Conservation (phyloP, 2,113 vertebrate genomes). For the Oncorhynchus nerka region DNA sequence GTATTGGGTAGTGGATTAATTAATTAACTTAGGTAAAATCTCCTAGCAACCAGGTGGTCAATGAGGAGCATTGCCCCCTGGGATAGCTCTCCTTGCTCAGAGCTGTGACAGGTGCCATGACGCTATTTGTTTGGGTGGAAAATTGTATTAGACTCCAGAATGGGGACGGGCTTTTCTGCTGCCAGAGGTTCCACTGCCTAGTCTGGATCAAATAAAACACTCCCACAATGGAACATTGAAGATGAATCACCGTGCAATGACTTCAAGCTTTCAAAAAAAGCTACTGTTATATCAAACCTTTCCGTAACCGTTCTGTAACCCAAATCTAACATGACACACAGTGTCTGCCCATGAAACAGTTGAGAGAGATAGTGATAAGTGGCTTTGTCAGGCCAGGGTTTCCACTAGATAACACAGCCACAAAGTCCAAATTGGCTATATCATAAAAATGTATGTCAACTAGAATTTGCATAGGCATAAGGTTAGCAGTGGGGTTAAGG, state of each 20-base stretch:
- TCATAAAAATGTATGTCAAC: too few relatives aligned
- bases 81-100: not conserved
- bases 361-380: too few relatives aligned
- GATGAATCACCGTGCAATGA: not conserved
- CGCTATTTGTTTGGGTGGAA: slow-evolving; percentile 54
- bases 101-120: slow-evolving; percentile 54
- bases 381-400: too few relatives aligned
- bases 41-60: not conserved
- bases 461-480: too few relatives aligned
- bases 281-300: not conserved
- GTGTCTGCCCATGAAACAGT: too few relatives aligned
- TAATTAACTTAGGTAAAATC: not conserved
- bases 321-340: too few relatives aligned
- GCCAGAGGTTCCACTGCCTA: slow-evolving; percentile 29
- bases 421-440: too few relatives aligned
- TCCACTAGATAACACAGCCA: too few relatives aligned
- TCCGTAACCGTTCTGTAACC: too few relatives aligned
- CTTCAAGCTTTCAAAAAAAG: not conserved
- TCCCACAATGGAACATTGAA: not conserved
- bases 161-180: slow-evolving; percentile 5
- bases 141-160: slow-evolving; percentile 39
- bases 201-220: not conserved
- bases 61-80: not conserved
- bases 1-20: not conserved
- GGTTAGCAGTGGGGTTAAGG: too few relatives aligned